phyloP scores from a whole-genome alignment of 1,140 invertebrate genomes.

The Anagrus nilaparvatae region DNA sequence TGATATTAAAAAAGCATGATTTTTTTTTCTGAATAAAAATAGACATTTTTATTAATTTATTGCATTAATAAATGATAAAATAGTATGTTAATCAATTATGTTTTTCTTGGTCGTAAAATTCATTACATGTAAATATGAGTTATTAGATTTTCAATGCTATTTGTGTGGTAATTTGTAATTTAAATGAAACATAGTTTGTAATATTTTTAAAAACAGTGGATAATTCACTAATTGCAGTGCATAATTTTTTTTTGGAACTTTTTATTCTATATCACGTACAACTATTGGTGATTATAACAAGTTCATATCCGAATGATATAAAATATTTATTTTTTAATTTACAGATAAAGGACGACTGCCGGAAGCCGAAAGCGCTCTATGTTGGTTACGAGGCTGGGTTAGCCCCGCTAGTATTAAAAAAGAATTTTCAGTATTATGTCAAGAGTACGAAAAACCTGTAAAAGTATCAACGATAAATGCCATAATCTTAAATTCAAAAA shows the following conservation, averaged over 20 bases:
- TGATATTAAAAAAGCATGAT: too few species aligned
- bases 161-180: too few species aligned
- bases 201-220: too few species aligned
- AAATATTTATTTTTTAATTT: constrained; percentile 12
- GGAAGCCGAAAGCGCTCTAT: constrained; percentile 47
- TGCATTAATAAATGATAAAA: too few species aligned
- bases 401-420: constrained; percentile 40
- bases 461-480: constrained; percentile 11
- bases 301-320: background rate
- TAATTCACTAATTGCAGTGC: too few species aligned
- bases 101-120: too few species aligned
- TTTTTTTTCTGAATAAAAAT: too few species aligned
- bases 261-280: background rate
- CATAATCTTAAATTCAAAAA: background rate
- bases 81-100: too few species aligned
- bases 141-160: too few species aligned
- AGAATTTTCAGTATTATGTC: constrained; percentile 47
- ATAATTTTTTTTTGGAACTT: background rate
- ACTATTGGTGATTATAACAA: background rate
- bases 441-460: constrained; percentile 29
- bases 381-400: constrained; percentile 59
- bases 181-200: too few species aligned
- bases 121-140: too few species aligned
- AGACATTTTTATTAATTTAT: too few species aligned
- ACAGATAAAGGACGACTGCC: constrained; percentile 47